Conservation (phyloP, 2,113 vertebrate species). For the Gorilla gorilla region DNA sequence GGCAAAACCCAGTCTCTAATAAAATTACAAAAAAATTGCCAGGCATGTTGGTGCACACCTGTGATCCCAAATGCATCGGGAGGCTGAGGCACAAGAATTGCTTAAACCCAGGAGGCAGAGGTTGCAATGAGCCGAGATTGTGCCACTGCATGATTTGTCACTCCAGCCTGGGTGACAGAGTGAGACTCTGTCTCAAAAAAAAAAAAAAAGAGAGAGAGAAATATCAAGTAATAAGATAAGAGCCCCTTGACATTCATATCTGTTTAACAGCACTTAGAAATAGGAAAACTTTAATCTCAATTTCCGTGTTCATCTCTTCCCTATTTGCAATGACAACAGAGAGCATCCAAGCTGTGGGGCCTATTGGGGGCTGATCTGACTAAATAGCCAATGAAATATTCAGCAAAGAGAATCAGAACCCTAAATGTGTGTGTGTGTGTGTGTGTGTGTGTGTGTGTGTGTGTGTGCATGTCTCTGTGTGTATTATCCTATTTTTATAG, state of each 20-base stretch:
- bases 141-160: too few species aligned
- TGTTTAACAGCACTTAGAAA: background rate
- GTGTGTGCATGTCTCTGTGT: too few species aligned
- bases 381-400: slow-evolving; percentile 2
- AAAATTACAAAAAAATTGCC: too few species aligned
- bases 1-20: too few species aligned
- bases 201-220: background rate
- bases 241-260: background rate
- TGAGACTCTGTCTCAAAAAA: too few species aligned
- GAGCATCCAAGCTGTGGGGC: background rate
- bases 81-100: too few species aligned
- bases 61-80: too few species aligned
- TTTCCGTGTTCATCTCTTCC: background rate
- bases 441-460: background rate
- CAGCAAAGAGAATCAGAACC: background rate
- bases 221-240: background rate
- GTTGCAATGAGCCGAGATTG: too few species aligned
- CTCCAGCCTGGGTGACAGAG: too few species aligned
- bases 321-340: background rate
- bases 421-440: background rate
- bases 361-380: background rate
- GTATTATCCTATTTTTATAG: background rate
- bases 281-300: background rate
- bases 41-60: too few species aligned
- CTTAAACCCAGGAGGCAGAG: too few species aligned